Percentiles rank a stretch among this genome's conserved stretches.
Conservation (phyloP, 1,140 invertebrate species). For the Tetranychus urticae region DNA sequence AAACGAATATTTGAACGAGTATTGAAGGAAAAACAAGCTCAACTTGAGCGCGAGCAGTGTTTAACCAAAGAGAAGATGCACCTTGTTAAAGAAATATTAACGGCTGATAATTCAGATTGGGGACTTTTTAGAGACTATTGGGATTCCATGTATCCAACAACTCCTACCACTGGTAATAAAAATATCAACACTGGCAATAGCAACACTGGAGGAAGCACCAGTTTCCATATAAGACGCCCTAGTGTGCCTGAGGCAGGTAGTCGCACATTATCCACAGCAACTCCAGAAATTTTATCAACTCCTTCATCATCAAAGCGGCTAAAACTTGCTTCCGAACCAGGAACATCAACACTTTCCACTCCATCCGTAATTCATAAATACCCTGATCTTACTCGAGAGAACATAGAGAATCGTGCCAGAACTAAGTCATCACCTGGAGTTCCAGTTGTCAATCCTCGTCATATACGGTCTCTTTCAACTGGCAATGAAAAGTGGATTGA, state of each 20-base stretch:
- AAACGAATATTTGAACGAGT: conserved; percentile 21
- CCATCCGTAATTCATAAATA: background rate
- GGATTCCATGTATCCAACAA: background rate
- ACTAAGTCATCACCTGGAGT: background rate
- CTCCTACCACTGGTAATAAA: background rate
- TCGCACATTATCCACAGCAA: background rate
- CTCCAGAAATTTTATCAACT: background rate
- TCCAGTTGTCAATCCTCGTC: conserved; percentile 39
- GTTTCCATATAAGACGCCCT: background rate
- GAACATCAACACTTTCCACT: background rate
- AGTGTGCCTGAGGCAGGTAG: background rate
- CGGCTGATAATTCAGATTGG: conserved; percentile 11
- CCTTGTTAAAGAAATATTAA: conserved; percentile 12
- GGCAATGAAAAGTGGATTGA: conserved; percentile 56
- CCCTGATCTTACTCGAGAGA: background rate
- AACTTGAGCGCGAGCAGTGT: conserved; percentile 11
- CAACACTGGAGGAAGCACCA: background rate
- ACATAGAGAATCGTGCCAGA: background rate
- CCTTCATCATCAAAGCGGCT: background rate
- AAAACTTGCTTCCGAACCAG: background rate
- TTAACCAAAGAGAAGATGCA: conserved; percentile 12
- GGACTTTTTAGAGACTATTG: background rate
- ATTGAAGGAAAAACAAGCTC: conserved; percentile 21
- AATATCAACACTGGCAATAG: too few relatives aligned
- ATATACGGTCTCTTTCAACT: conserved; percentile 49